Conservation (phyloP, 2,113 vertebrate species). For the Rhynchomys soricoides region DNA sequence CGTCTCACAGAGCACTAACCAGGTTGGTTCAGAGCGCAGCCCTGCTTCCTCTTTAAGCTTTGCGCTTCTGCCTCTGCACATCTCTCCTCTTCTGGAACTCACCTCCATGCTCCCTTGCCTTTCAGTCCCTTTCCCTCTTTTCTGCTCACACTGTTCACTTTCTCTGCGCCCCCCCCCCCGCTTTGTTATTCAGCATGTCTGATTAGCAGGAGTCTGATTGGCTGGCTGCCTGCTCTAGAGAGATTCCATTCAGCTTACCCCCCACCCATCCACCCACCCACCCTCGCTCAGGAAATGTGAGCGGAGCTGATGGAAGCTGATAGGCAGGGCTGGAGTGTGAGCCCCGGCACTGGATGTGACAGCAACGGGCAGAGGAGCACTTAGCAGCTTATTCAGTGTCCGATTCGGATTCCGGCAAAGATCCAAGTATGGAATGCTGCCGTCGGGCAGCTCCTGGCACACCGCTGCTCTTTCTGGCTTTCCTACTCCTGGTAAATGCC, state of each 20-base stretch:
- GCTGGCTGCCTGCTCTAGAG: slow-evolving; percentile 86
- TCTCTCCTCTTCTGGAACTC: slow-evolving; percentile 59
- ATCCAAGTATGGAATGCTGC: slow-evolving; percentile 84
- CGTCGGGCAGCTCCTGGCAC: slow-evolving; percentile 83
- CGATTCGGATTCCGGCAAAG: slow-evolving; percentile 67
- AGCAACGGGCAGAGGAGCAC: slow-evolving; percentile 83
- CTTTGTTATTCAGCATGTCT: slow-evolving; percentile 89
- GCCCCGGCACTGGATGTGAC: slow-evolving; percentile 84
- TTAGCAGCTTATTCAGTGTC: slow-evolving; percentile 67
- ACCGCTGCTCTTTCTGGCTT: slow-evolving; percentile 83
- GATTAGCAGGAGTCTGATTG: slow-evolving; percentile 90
- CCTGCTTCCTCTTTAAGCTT: background rate
- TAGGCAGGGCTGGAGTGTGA: slow-evolving; percentile 82
- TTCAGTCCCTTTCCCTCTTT: slow-evolving; percentile 55
- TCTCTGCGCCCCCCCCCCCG: slow-evolving; percentile 22
- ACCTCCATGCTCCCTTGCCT: slow-evolving; percentile 68
- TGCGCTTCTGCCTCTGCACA: slow-evolving; percentile 63
- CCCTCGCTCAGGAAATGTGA: slow-evolving; percentile 83
- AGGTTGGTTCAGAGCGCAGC: slow-evolving; percentile 62
- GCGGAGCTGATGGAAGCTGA: slow-evolving; percentile 87
- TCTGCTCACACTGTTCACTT: slow-evolving; percentile 67
- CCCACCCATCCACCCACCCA: slow-evolving; percentile 80
- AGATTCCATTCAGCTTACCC: slow-evolving; percentile 84
- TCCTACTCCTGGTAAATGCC: slow-evolving; percentile 87
- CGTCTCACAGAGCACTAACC: slow-evolving; percentile 58